These are phyloP conservation scores for Poecile montanus DNA, from an alignment of 2,797 vertebrate genomes.

Conservation along the genomic window DNA sequence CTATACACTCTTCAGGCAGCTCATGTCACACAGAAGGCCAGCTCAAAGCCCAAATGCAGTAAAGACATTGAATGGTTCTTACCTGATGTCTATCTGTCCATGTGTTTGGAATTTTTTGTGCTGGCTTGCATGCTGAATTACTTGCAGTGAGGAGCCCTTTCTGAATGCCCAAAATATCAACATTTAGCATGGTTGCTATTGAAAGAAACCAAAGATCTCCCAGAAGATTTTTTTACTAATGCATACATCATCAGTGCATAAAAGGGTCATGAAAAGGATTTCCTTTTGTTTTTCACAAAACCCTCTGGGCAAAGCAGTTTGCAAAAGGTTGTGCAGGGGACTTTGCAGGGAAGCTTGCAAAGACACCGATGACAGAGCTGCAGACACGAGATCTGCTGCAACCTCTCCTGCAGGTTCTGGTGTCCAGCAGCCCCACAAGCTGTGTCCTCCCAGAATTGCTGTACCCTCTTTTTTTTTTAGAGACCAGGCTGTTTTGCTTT, in stretches of 20 bases:
- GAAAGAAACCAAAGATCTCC: not conserved
- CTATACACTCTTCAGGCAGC: not conserved
- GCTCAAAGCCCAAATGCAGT: not conserved
- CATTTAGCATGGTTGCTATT: not conserved
- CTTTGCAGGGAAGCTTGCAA: not conserved
- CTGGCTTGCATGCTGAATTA: not conserved
- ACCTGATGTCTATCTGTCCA: not conserved
- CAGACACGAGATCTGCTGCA: not conserved
- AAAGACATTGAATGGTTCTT: not conserved
- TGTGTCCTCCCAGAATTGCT: not conserved
- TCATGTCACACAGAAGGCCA: not conserved
- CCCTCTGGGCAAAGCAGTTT: not conserved
- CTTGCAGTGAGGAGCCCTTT: not conserved
- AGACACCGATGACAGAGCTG: not conserved
- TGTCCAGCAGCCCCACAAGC: not conserved
- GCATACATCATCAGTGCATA: not conserved
- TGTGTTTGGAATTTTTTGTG: not conserved
- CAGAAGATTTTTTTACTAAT: not conserved
- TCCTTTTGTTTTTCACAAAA: not conserved
- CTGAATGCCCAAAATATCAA: not conserved
- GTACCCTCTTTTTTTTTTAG: not conserved
- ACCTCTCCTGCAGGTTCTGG: not conserved
- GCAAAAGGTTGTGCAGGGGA: not conserved
- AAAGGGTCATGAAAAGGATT: not conserved
- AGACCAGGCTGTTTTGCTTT: not conserved